Evolutionary conservation across 2,888 invertebrate species (phyloP).

Genomic region (Leucoptera coffeella): DNA sequence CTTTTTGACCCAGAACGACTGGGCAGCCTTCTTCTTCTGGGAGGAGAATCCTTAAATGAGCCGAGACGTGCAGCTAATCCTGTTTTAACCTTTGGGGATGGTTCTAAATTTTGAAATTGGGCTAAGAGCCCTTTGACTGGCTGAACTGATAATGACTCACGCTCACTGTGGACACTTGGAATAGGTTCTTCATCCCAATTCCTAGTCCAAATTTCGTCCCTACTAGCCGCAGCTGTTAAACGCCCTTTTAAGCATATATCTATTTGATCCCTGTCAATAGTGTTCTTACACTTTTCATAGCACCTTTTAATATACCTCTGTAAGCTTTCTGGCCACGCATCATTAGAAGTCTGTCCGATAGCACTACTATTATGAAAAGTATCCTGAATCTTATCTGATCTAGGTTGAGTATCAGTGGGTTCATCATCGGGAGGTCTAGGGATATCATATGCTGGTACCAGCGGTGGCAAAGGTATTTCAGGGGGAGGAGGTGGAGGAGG

Average conservation of each 20-base stretch:
- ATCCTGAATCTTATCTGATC: conserved; percentile 17
- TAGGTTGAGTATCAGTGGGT: conserved; percentile 14
- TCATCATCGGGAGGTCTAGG: conserved; percentile 24
- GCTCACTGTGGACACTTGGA: conserved; percentile 79
- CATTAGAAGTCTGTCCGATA: conserved; percentile 28
- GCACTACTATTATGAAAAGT: too few relatives aligned
- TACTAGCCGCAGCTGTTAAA: conserved; percentile 84
- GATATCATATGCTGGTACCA: conserved; percentile 33
- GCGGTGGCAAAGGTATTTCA: conserved; percentile 37
- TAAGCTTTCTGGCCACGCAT: conserved; percentile 72
- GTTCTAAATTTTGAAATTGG: conserved; percentile 51
- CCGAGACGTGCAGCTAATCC: conserved; percentile 15
- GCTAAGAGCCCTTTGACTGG: conserved; percentile 52
- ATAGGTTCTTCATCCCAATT: conserved; percentile 95
- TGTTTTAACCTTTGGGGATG: conserved; percentile 11
- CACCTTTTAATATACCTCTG: conserved; percentile 88
- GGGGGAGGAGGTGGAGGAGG: conserved; percentile 20
- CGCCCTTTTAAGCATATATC: conserved; percentile 92
- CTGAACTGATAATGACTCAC: conserved; percentile 60
- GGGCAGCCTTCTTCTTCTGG: conserved; percentile 22
- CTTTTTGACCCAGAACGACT: conserved; percentile 39
- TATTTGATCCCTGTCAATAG: conserved; percentile 88
- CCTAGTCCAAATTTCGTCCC: conserved; percentile 80
- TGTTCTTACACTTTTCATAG: conserved; percentile 83
- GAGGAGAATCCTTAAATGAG: conserved; percentile 24